Base-by-base conservation (phyloP, 2,797 vertebrate genomes). In the Acestrorhynchus altus region DNA sequence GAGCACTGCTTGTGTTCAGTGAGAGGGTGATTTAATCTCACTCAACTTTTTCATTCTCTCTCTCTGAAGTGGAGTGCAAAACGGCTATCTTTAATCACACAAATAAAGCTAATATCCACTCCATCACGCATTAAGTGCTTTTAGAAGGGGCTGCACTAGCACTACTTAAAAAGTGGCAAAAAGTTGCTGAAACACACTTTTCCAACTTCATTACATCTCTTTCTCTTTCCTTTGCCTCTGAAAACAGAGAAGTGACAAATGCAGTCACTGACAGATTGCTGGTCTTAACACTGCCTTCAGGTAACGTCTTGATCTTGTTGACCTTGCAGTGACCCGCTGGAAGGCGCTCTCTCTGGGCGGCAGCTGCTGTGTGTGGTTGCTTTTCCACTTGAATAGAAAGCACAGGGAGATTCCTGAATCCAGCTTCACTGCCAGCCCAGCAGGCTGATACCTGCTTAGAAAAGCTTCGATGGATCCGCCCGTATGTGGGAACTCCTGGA, bases 401-500 rank as follows among this genome's bases (percentile, higher is more conserved):
- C 10, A 24, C 44, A 74, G 61, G 56, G 72, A 80, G 68, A 84
- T 84, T 79, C 79, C 56, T 16, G 8, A 82, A 70, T 74, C 54
- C 52, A 3, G 16, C 67, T 28, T 72, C 7, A 54, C 22, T 66
- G 74, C 47, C 67, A 83, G 74, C 46, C 47, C 51, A 69, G 73
- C 89, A 91, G 84, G 91, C 88, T 83, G 78, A 87, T 89, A 90
- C 90, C 89, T 88, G 89, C 89, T 89, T 74, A 80, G 57, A 8
- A n/a, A 6, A 82, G 72, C 61, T 86, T 77, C 84, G 81, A 82
- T 82, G 79, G 85, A 88, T 89, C 79, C 69, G 71, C 84, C 87
- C 81, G 70, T 89, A 89, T 87, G 83, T 89, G 89, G 89, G 86
- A 89, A 90, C 85, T 83, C 89, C 83, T 90, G 77, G 88, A 89